Conservation (phyloP, 1,140 invertebrate genomes). For the Acyrthosiphon pisum region DNA sequence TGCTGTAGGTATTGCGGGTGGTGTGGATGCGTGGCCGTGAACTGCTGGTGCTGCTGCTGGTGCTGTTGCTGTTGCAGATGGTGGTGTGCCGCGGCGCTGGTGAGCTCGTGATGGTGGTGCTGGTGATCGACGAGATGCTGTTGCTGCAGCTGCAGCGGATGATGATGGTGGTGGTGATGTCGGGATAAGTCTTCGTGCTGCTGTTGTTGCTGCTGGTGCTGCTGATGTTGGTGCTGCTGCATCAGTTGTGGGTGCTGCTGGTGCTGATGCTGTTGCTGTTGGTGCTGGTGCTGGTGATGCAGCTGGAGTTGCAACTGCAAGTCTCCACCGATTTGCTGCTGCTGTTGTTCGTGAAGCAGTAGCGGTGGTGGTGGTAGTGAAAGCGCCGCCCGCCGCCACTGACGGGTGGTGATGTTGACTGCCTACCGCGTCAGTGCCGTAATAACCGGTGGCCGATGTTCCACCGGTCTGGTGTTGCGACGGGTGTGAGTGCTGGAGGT, state of each 20-base stretch:
- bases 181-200: constrained; percentile 28
- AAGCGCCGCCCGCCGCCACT: not conserved
- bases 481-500: not conserved
- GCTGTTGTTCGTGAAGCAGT: constrained; percentile 33
- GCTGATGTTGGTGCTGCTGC: constrained; percentile 17
- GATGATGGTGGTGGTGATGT: constrained; percentile 49
- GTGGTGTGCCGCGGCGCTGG: constrained; percentile 40
- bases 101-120: constrained; percentile 23
- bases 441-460: not conserved
- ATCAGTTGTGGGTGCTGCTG: constrained; percentile 43
- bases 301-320: not conserved
- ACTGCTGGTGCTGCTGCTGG: constrained; percentile 29
- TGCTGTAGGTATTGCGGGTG: not conserved
- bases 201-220: not conserved
- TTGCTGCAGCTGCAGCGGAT: constrained; percentile 32
- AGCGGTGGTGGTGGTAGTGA: not conserved
- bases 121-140: constrained; percentile 38
- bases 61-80: constrained; percentile 29
- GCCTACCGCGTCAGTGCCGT: not conserved
- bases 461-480: not conserved
- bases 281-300: constrained; percentile 33
- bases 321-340: constrained; percentile 22
- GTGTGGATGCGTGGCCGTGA: not conserved
- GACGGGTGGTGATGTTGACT: constrained; percentile 24
- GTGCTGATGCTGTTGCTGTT: constrained; percentile 35